Conservation (phyloP, 2,888 invertebrate species). For the Cactoblastis cactorum region DNA sequence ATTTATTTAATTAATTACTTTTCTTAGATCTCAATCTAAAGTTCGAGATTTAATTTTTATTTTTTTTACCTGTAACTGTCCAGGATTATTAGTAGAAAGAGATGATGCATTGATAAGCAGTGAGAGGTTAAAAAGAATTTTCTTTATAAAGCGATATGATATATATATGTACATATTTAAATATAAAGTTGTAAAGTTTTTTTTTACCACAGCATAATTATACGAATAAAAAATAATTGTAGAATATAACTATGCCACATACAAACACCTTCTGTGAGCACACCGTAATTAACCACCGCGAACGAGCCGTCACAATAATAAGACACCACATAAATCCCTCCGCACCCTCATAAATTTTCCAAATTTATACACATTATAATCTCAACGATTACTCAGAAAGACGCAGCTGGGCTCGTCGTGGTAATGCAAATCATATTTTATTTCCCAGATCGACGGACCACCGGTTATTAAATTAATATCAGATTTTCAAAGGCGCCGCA, state of each 20-base stretch:
- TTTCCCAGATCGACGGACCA: not conserved
- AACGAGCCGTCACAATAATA: constrained; percentile 67
- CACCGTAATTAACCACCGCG: constrained; percentile 38
- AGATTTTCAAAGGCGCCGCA: not conserved
- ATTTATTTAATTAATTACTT: too few relatives aligned
- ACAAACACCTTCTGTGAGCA: not conserved
- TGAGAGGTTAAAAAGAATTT: too few relatives aligned
- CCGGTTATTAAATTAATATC: constrained; percentile 3
- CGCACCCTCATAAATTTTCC: constrained; percentile 49
- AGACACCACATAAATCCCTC: constrained; percentile 57
- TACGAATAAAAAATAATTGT: too few relatives aligned
- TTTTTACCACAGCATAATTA: too few relatives aligned
- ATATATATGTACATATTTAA: too few relatives aligned
- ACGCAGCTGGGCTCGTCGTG: constrained; percentile 16
- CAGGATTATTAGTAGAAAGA: too few relatives aligned
- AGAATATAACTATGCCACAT: not conserved
- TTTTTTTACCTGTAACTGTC: too few relatives aligned
- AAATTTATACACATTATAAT: constrained; percentile 61
- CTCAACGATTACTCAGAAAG: constrained; percentile 46
- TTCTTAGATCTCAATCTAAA: too few relatives aligned
- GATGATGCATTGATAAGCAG: too few relatives aligned
- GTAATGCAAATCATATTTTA: constrained; percentile 4
- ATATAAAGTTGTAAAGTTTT: too few relatives aligned
- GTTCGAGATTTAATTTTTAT: too few relatives aligned
- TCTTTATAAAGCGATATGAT: too few relatives aligned